Base-by-base conservation (phyloP, 2,797 vertebrate species). In the Lagodon rhomboides region DNA sequence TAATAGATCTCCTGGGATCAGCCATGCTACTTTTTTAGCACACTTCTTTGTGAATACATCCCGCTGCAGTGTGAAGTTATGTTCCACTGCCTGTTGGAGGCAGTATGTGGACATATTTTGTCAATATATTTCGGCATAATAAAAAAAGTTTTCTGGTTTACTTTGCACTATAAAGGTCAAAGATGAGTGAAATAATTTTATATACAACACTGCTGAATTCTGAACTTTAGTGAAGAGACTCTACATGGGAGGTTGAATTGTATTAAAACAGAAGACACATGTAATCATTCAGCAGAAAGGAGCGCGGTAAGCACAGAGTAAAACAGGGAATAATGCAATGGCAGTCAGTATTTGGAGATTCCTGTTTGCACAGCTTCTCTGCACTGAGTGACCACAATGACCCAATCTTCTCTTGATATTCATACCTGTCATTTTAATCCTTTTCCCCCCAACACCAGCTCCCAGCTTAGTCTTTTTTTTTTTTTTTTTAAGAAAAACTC, bases 361-460 rank as follows among this genome's bases (percentile, higher is more conserved):
- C 17, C 47, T 56, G 83, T 72, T 49, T 67, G 34, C 64, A 49
- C 60, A 66, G 50, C 25, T 80, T 68, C 62, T 72, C 18, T 1
- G 73, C 73, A 55, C 59, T 12, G 17, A 74, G 68, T 80, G 73
- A 56, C 41, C 59, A 43, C 27, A 50, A 78, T 61, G n/a, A 64
- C 77, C 75, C 64, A 64, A 62, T 66, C 58, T 76, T 34, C 22
- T 75, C 38, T 73, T 80, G 34, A 86, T 76, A 79, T 79, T 75
- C 76, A 84, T 72, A 90, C 56, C 73, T 78, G 65, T 85, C 67
- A 87, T 87, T 87, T 82, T 80, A 85, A 88, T 87, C 79, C 75
- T 53, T 59, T 30, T 13, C 22, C 17, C 46, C 56, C 9, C 25
- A 16, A 69, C 60, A 72, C 72, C 68, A 50, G 68, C 65, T 66